Evolutionary conservation across 2,888 invertebrate genomes (phyloP).

Genomic region (Drosophila multiciliata): DNA sequence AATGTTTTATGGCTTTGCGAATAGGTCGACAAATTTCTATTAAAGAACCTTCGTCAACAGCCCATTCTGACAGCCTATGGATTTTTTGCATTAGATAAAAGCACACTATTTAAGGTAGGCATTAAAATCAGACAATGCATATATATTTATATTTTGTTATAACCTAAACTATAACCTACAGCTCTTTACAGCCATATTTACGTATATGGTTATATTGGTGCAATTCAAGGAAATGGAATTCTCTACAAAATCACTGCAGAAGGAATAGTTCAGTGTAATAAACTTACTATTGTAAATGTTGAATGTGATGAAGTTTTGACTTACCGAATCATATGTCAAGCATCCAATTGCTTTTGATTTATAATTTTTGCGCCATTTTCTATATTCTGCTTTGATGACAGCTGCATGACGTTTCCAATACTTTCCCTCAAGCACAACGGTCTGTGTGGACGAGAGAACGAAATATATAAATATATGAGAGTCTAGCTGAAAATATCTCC

Average conservation of each 20-base stretch:
- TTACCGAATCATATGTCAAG: slow-evolving; percentile 91
- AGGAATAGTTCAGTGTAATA: slow-evolving; percentile 6
- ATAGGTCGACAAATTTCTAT: slow-evolving; percentile 81
- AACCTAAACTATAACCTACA: slow-evolving; percentile 24
- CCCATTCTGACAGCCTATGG: slow-evolving; percentile 82
- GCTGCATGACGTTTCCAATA: slow-evolving; percentile 99
- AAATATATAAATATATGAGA: slow-evolving; percentile 3
- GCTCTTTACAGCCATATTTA: slow-evolving; percentile 81
- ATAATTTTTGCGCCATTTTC: slow-evolving; percentile 94
- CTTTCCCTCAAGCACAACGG: slow-evolving; percentile 98
- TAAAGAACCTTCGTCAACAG: slow-evolving; percentile 79
- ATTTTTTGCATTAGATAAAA: slow-evolving; percentile 80
- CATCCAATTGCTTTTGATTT: slow-evolving; percentile 90
- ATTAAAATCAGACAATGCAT: background rate
- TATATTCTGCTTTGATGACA: slow-evolving; percentile 99
- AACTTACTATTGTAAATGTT: background rate
- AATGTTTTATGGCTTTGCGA: background rate
- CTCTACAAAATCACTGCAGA: slow-evolving; percentile 64
- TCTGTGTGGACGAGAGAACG: slow-evolving; percentile 86
- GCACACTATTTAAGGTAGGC: slow-evolving; percentile 78
- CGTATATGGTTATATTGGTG: slow-evolving; percentile 82
- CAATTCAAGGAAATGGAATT: slow-evolving; percentile 83
- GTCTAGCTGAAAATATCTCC: background rate
- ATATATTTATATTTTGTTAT: background rate
- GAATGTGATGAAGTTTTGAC: slow-evolving; percentile 43